These are phyloP conservation scores for Trachymyrmex cornetzi DNA, from an alignment of 1,140 invertebrate genomes.

Conservation along the genomic window DNA sequence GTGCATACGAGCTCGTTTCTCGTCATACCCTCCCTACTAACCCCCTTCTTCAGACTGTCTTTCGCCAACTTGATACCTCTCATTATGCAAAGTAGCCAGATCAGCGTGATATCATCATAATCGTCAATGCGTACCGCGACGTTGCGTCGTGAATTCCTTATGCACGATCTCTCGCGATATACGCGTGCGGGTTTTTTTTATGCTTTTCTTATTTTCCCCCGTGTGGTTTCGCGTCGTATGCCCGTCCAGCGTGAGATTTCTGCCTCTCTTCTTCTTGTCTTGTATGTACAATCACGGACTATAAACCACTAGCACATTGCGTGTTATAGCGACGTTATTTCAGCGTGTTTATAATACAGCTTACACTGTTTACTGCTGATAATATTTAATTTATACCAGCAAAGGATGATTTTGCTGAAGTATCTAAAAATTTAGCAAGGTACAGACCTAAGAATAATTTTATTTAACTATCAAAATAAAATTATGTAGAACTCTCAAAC, in stretches of 20 bases:
- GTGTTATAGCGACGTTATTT: not conserved
- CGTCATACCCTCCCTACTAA: not conserved
- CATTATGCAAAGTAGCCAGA: constrained; percentile 83
- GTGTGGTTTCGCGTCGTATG: constrained; percentile 3
- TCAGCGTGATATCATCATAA: constrained; percentile 81
- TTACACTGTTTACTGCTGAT: not conserved
- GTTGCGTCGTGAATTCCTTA: constrained; percentile 79
- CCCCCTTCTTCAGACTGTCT: constrained; percentile 58
- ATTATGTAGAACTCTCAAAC: no score
- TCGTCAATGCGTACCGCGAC: constrained; percentile 77
- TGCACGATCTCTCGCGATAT: constrained; percentile 65
- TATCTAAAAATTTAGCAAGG: no score
- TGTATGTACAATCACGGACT: not conserved
- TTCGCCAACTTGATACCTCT: constrained; percentile 75
- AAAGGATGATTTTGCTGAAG: no score
- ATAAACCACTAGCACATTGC: not conserved
- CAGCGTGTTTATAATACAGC: not conserved
- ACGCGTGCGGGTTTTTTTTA: constrained; percentile 29
- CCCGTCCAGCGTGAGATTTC: not conserved
- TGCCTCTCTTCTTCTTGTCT: constrained; percentile 9
- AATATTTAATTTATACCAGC: not conserved
- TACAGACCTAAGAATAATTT: no score
- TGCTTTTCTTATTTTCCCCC: constrained; percentile 65
- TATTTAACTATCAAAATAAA: no score
- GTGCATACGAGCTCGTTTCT: constrained; percentile 20